Evolutionary conservation across 2,797 vertebrate species (phyloP).

Genomic region (Falco novaeseelandiae): DNA sequence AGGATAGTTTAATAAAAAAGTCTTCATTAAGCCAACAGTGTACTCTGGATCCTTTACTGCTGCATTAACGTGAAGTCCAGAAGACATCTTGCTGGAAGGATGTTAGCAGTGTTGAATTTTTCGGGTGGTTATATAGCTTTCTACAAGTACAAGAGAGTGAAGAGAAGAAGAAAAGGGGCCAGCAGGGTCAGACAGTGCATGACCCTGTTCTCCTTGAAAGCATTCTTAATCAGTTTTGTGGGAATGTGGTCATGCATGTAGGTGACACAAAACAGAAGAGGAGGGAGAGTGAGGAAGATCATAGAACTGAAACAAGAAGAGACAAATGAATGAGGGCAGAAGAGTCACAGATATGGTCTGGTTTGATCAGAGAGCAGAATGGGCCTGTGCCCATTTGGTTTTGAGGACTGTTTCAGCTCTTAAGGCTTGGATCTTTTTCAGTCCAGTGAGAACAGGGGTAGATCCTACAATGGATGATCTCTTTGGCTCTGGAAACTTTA

Average conservation of each 20-base stretch:
- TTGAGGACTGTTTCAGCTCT: background rate
- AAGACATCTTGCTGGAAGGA: background rate
- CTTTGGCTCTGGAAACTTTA: background rate
- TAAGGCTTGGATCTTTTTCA: background rate
- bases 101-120: background rate
- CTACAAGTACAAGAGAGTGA: background rate
- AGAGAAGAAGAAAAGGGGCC: background rate
- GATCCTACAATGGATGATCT: background rate
- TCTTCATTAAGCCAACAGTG: background rate
- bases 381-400: background rate
- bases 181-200: background rate
- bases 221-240: background rate
- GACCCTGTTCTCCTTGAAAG: background rate
- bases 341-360: background rate
- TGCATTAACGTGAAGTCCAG: background rate
- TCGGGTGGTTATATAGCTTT: background rate
- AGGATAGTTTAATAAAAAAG: background rate
- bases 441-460: background rate
- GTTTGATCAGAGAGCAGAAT: background rate
- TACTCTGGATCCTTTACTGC: background rate
- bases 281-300: background rate
- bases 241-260: background rate
- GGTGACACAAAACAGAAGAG: background rate
- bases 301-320: background rate
- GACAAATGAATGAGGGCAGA: background rate